Conservation (phyloP, 2,797 vertebrate species). For the Loris lydekkerianus region DNA sequence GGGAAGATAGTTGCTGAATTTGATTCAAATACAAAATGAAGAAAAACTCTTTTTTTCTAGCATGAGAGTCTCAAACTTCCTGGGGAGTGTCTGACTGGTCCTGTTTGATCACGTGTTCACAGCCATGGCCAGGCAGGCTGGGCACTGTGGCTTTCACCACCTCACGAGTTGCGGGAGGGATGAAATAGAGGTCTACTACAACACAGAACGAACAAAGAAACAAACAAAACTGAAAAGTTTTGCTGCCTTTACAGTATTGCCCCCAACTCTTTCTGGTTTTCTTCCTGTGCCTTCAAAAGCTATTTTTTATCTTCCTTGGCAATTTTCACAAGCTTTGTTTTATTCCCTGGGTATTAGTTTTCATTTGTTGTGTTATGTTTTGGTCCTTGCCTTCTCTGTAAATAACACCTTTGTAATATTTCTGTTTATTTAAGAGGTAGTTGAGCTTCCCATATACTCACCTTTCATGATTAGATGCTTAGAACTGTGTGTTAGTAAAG, state of each 20-base stretch:
- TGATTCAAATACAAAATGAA: not conserved
- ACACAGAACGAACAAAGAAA: not conserved
- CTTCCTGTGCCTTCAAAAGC: not conserved
- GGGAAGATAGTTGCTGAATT: not conserved
- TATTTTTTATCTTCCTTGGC: constrained; percentile 46
- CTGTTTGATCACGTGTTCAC: not conserved
- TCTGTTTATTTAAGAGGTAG: not conserved
- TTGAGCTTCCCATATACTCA: not conserved
- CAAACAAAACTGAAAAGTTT: not conserved
- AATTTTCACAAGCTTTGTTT: not conserved
- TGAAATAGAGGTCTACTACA: not conserved
- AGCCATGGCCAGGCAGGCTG: not conserved
- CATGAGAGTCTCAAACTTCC: not conserved
- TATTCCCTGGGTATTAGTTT: constrained; percentile 44
- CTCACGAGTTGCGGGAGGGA: not conserved
- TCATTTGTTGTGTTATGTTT: constrained; percentile 32
- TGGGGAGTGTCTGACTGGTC: not conserved
- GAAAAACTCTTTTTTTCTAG: not conserved
- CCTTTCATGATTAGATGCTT: not conserved
- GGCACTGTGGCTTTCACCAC: not conserved
- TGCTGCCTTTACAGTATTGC: not conserved
- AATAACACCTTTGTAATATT: not conserved
- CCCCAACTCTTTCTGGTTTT: not conserved
- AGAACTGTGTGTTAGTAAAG: not conserved
- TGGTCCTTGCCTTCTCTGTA: constrained; percentile 24